Conservation (phyloP, 2,797 vertebrate genomes). For the Halcyon leucocephala region DNA sequence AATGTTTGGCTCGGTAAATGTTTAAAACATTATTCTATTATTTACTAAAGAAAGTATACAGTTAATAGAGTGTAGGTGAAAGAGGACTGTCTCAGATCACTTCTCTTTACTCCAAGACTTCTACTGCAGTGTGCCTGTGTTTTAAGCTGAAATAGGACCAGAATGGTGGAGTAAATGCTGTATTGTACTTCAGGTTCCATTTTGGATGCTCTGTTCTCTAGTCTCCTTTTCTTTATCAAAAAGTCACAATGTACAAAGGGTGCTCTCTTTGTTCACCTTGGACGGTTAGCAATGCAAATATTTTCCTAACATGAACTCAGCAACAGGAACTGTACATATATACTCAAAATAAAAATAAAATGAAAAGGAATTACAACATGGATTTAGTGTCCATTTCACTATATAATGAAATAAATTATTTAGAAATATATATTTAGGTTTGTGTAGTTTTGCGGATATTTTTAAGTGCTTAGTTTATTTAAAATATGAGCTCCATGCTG, state of each 20-base stretch:
- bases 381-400: background rate
- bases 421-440: background rate
- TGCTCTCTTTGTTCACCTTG: background rate
- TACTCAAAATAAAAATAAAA: background rate
- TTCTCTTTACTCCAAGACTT: background rate
- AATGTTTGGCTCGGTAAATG: background rate
- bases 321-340: background rate
- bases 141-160: background rate
- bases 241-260: background rate
- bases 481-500: background rate
- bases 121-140: background rate
- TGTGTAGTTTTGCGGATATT: background rate
- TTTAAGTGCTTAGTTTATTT: background rate
- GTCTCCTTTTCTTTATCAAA: background rate
- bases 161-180: background rate
- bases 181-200: background rate
- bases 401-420: background rate
- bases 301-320: background rate
- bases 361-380: rapidly evolving
- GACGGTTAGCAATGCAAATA: background rate
- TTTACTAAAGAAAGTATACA: slow-evolving; percentile 1
- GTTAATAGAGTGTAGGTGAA: background rate
- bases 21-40: background rate
- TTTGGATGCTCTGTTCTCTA: background rate
- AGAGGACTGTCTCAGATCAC: background rate